phyloP scores from a whole-genome alignment of 2,113 vertebrate species.

The Petrocephalus microphthalmus region DNA sequence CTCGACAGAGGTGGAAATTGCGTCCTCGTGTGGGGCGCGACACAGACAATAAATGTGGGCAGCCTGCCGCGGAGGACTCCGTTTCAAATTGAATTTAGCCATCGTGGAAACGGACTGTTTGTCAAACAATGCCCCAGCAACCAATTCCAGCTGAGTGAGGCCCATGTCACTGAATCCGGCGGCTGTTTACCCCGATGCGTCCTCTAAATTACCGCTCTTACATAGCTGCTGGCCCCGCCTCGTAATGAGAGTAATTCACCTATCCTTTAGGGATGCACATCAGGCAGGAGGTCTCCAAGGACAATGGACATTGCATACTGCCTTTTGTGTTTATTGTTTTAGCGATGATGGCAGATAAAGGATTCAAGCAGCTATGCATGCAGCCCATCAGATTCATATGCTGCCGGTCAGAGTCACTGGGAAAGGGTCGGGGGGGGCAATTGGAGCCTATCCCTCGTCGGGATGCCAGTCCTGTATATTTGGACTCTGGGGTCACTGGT shows the following conservation, averaged over 20 bases:
- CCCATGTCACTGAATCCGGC: background rate
- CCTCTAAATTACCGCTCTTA: background rate
- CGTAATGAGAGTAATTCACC: background rate
- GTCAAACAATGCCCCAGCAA: background rate
- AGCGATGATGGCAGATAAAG: background rate
- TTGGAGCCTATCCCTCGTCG: background rate
- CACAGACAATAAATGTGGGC: background rate
- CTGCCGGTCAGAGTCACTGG: background rate
- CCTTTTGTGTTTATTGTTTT: background rate
- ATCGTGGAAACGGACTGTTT: background rate
- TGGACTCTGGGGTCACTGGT: background rate
- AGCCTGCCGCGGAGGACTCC: background rate
- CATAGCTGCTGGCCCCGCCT: background rate
- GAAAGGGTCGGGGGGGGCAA: background rate
- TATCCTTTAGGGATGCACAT: background rate
- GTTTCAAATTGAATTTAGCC: constrained; percentile 12
- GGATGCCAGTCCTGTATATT: background rate
- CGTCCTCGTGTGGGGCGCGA: background rate
- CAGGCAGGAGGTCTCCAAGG: background rate
- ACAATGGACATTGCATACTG: background rate
- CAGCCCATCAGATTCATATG: background rate
- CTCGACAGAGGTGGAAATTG: background rate
- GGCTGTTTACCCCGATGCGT: background rate
- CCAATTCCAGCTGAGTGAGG: background rate
- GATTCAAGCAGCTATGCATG: background rate